These are phyloP conservation scores for Campoletis raptor DNA, from an alignment of 2,888 invertebrate species.

Conservation along the genomic window DNA sequence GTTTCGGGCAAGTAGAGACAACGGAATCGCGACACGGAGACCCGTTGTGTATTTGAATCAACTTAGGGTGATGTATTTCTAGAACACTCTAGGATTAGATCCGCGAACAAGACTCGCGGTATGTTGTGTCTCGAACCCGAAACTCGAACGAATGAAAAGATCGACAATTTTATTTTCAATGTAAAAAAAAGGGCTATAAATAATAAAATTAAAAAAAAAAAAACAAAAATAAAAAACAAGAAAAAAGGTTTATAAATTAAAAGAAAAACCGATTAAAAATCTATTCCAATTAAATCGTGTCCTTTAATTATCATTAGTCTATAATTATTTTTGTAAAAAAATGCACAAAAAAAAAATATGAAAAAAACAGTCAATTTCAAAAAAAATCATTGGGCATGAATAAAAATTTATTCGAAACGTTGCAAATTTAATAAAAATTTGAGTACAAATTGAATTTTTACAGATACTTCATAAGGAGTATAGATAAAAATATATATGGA, in stretches of 20 bases:
- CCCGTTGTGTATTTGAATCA: slow-evolving; percentile 82
- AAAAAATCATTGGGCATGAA: too few relatives aligned
- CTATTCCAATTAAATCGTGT: too few relatives aligned
- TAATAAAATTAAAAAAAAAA: too few relatives aligned
- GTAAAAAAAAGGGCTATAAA: background rate
- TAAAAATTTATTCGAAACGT: background rate
- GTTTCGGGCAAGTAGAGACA: slow-evolving; percentile 40
- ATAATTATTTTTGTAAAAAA: too few relatives aligned
- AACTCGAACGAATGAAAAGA: slow-evolving; percentile 43
- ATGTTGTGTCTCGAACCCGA: slow-evolving; percentile 74
- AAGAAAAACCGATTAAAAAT: too few relatives aligned
- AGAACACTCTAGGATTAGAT: slow-evolving; percentile 81
- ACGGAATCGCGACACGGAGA: slow-evolving; percentile 61
- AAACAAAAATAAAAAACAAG: too few relatives aligned
- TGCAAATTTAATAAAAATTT: background rate
- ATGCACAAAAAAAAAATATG: too few relatives aligned
- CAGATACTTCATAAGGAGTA: background rate
- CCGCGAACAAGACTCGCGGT: slow-evolving; percentile 76
- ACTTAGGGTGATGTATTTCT: slow-evolving; percentile 80
- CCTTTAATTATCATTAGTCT: too few relatives aligned
- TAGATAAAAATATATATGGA: background rate
- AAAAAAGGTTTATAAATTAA: too few relatives aligned
- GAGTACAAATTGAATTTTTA: background rate
- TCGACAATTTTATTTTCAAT: slow-evolving; percentile 22
- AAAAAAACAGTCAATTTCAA: too few relatives aligned